Evolutionary conservation across 1,140 invertebrate species (phyloP).

Genomic region (Megalonaias nervosa): DNA sequence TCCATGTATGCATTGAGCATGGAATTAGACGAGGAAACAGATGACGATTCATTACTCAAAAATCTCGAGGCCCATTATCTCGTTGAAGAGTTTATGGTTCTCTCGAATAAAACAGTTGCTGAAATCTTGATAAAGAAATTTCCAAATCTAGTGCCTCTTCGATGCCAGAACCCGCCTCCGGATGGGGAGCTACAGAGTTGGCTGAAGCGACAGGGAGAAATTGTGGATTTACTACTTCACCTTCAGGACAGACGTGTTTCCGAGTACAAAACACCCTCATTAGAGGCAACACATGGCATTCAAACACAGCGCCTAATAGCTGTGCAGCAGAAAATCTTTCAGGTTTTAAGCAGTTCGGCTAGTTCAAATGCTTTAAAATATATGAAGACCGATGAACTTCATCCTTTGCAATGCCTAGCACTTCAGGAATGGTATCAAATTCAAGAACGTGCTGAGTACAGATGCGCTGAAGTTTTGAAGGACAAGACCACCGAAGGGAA

Average conservation of each 20-base stretch:
- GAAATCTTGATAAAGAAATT: conserved; percentile 35
- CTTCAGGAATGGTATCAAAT: conserved; percentile 68
- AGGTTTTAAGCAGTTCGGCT: conserved; percentile 87
- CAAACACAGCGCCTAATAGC: conserved; percentile 13
- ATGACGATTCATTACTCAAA: conserved; percentile 32
- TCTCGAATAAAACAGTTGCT: conserved; percentile 46
- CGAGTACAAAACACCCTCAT: neutral
- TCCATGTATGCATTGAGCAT: conserved; percentile 34
- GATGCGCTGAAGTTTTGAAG: conserved; percentile 4
- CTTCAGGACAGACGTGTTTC: conserved; percentile 33
- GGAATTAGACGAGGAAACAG: conserved; percentile 32
- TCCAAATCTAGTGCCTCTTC: conserved; percentile 37
- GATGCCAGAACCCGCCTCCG: conserved; percentile 43
- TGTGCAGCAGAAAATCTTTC: conserved; percentile 31
- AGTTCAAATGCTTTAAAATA: conserved; percentile 78
- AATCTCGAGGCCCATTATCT: conserved; percentile 50
- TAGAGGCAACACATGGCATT: neutral
- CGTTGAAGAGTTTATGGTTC: conserved; percentile 58
- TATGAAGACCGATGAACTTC: conserved; percentile 90
- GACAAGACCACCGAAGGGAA: neutral
- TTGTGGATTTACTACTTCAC: conserved; percentile 35
- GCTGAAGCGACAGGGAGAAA: conserved; percentile 30
- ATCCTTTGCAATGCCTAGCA: conserved; percentile 91
- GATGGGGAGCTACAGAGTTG: conserved; percentile 39
- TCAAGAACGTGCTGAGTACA: conserved; percentile 30